Conservation (phyloP, 2,888 invertebrate genomes). For the Caenorhabditis wallacei region DNA sequence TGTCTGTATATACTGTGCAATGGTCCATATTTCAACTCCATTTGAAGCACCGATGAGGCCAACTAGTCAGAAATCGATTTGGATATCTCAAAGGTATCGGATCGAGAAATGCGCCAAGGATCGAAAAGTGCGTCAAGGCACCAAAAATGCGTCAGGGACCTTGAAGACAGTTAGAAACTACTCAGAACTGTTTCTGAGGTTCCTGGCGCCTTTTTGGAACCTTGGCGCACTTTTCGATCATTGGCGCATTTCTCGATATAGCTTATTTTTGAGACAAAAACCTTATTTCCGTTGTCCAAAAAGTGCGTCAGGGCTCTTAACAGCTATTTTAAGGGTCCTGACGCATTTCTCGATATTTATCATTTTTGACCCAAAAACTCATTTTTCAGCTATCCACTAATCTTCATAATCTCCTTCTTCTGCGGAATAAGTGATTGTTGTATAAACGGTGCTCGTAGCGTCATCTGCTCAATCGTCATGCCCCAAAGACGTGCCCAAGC, state of each 20-base stretch:
- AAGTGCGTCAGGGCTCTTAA: too few relatives aligned
- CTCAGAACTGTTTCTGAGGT: background rate
- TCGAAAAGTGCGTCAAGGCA: background rate
- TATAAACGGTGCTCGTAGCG: conserved; percentile 67
- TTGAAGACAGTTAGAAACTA: background rate
- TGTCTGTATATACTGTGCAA: conserved; percentile 25
- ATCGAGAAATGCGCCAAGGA: background rate
- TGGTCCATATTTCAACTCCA: conserved; percentile 68
- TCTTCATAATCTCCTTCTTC: conserved; percentile 65
- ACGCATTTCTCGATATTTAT: too few relatives aligned
- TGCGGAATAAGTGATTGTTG: conserved; percentile 70
- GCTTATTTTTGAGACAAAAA: too few relatives aligned
- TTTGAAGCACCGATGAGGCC: conserved; percentile 66
- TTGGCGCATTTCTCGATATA: background rate
- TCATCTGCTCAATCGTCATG: conserved; percentile 70
- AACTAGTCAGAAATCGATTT: conserved; percentile 44
- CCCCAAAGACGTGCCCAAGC: conserved; percentile 69
- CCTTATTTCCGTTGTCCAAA: too few relatives aligned
- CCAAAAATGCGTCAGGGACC: background rate
- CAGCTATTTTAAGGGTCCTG: too few relatives aligned
- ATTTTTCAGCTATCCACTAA: conserved; percentile 53
- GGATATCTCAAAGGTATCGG: conserved; percentile 55
- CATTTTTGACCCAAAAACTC: too few relatives aligned
- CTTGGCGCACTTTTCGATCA: background rate
- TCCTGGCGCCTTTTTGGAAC: background rate